Conservation (phyloP, 2,888 invertebrate genomes). For the Callimorpha dominula region DNA sequence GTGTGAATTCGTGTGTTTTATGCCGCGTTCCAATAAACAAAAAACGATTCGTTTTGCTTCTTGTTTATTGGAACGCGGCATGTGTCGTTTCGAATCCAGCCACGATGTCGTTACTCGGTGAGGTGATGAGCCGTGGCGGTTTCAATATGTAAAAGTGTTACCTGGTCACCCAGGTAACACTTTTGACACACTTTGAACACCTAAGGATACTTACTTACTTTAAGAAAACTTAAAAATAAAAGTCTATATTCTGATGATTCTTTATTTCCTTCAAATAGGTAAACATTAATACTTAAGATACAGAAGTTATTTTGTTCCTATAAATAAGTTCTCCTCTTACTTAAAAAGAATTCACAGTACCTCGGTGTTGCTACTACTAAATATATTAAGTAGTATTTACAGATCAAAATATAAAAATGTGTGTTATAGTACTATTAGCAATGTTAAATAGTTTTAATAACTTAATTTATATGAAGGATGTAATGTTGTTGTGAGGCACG, state of each 20-base stretch:
- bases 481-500: slow-evolving; percentile 49
- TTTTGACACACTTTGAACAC: too few relatives aligned
- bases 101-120: too few relatives aligned
- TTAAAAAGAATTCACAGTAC: slow-evolving; percentile 46
- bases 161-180: too few relatives aligned
- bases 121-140: too few relatives aligned
- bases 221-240: too few relatives aligned
- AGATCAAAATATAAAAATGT: slow-evolving; percentile 48
- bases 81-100: too few relatives aligned
- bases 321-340: slow-evolving; percentile 44
- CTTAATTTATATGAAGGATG: slow-evolving; percentile 34
- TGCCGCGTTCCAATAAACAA: too few relatives aligned
- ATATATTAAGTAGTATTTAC: slow-evolving; percentile 55
- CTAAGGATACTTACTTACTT: too few relatives aligned
- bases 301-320: slow-evolving; percentile 55
- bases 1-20: too few relatives aligned
- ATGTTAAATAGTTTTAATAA: slow-evolving; percentile 26
- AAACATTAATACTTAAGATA: slow-evolving; percentile 59
- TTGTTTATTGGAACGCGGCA: too few relatives aligned
- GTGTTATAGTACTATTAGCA: slow-evolving; percentile 29
- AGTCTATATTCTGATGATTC: slow-evolving; percentile 44
- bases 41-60: too few relatives aligned
- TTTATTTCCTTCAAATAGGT: slow-evolving; percentile 59
- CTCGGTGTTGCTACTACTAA: slow-evolving; percentile 51
- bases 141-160: too few relatives aligned